Evolutionary conservation across 2,797 vertebrate genomes (phyloP).

Genomic region (Arvicola amphibius): DNA sequence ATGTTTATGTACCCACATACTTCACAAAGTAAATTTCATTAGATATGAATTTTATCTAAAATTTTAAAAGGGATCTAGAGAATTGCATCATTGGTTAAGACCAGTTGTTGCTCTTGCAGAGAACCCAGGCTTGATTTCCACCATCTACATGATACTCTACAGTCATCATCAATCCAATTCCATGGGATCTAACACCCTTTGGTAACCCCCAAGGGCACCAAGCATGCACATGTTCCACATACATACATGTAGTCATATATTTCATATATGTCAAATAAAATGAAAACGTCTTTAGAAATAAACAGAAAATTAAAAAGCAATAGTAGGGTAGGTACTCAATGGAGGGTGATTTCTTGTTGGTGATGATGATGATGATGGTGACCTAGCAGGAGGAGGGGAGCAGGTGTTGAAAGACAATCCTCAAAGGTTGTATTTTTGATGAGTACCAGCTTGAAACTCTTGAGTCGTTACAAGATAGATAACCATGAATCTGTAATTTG

Average conservation of each 20-base stretch:
- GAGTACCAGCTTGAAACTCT: conserved; percentile 42
- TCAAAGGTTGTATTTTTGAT: conserved; percentile 19
- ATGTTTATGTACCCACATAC: not conserved
- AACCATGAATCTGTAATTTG: conserved; percentile 25
- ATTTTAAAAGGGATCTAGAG: not conserved
- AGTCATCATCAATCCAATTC: not conserved
- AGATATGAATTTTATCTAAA: not conserved
- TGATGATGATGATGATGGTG: not conserved
- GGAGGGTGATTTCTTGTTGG: not conserved
- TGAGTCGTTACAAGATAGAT: conserved; percentile 41
- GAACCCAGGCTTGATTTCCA: not conserved
- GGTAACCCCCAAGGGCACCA: not conserved
- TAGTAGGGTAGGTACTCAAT: not conserved
- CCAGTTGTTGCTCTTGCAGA: not conserved
- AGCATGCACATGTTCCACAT: not conserved
- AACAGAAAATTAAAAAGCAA: not conserved
- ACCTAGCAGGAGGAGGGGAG: not conserved
- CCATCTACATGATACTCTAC: not conserved
- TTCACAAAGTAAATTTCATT: conserved; percentile 29
- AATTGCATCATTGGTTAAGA: not conserved
- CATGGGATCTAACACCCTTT: not conserved
- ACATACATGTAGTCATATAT: not conserved
- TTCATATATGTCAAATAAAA: not conserved
- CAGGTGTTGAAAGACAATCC: conserved; percentile 35
- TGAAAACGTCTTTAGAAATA: not conserved